Evolutionary conservation across 2,113 vertebrate genomes (phyloP).

Genomic region (Chaetodon auriga): DNA sequence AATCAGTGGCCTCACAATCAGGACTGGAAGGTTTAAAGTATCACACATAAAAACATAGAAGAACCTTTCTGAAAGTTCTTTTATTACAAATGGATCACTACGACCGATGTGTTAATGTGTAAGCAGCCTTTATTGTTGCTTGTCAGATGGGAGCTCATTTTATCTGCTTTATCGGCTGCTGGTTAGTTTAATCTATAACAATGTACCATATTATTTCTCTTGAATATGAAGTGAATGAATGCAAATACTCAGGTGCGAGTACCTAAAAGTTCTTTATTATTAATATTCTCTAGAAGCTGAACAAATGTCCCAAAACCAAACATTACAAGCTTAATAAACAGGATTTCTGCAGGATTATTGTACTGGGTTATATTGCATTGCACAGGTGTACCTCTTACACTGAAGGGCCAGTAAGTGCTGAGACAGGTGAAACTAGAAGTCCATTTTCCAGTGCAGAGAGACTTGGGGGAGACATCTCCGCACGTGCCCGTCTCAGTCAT

Average conservation of each 20-base stretch:
- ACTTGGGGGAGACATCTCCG: neutral
- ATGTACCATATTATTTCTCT: neutral
- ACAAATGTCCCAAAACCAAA: neutral
- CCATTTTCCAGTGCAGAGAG: constrained; percentile 8
- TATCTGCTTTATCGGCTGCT: too few species aligned
- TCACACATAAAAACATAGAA: neutral
- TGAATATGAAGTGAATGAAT: neutral
- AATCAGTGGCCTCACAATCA: neutral
- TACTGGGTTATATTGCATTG: neutral
- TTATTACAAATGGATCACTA: neutral
- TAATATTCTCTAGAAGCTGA: neutral
- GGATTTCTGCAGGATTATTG: neutral
- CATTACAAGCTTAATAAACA: neutral
- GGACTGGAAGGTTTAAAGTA: neutral
- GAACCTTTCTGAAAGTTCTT: neutral
- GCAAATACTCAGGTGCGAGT: neutral
- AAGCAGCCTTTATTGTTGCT: neutral
- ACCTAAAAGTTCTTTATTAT: neutral
- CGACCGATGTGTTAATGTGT: neutral
- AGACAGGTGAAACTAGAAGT: constrained; percentile 21
- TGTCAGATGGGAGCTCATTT: neutral
- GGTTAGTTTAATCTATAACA: neutral
- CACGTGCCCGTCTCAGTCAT: constrained; percentile 48
- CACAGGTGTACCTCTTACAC: neutral
- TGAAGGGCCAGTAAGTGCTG: neutral